Evolutionary conservation across 2,797 vertebrate genomes (phyloP).

Genomic region (Halcyon leucocephala): DNA sequence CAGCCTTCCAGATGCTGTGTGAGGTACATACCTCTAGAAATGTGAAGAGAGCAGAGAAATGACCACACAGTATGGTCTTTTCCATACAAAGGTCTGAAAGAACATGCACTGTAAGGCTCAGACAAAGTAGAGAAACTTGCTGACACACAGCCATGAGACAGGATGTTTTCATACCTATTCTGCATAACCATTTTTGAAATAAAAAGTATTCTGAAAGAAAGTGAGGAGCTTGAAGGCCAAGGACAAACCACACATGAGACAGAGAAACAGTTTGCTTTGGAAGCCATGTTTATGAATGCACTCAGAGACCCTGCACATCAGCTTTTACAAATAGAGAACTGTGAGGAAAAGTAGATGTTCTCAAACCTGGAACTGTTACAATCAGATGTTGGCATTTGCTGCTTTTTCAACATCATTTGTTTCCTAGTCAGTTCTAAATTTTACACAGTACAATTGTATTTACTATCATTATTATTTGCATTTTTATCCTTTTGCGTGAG

Average conservation of each 20-base stretch:
- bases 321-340: too few species aligned
- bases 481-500: neutral
- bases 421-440: neutral
- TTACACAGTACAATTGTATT: neutral
- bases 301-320: neutral
- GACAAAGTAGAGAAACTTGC: neutral
- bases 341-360: neutral
- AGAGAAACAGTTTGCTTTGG: neutral
- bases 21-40: neutral
- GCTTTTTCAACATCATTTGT: neutral
- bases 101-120: neutral
- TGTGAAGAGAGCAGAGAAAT: neutral
- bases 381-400: neutral
- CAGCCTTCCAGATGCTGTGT: neutral
- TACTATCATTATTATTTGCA: neutral
- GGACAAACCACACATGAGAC: neutral
- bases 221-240: neutral
- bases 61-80: neutral
- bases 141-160: neutral
- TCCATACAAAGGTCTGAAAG: neutral
- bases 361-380: neutral
- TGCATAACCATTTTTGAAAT: neutral
- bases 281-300: neutral
- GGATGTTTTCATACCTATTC: neutral
- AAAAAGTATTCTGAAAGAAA: neutral